Evolutionary conservation across 2,113 vertebrate species (phyloP), one percentile per base, ranked within the genome.

Genomic region (Castor canadensis): DNA sequence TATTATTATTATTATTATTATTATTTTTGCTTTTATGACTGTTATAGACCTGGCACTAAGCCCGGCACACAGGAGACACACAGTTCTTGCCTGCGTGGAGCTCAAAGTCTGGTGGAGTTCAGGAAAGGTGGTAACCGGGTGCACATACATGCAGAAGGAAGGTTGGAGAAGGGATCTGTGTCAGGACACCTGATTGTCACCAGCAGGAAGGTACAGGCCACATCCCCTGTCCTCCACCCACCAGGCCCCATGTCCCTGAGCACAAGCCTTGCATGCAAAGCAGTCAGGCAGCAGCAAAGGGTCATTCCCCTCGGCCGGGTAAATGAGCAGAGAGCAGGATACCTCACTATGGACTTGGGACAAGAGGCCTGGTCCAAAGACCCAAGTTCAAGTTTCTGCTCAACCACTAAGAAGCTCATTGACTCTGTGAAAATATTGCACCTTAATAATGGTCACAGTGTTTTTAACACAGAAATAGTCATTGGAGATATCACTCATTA

Each of bases 141-240:
- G 6, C 16, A 1, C 0, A 0, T 6, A 19, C 9, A 30, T 19
- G 3, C 9, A 66, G 85, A 43, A n/a, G 69, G 35, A 6, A 16
- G 22, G 67, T 24, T 2, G 17, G 5, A 26, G 12, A 47, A 67
- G 72, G 24, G 49, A 26, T 24, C 64, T 3, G 54, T 32, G 66
- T 30, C n/a, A 54, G 67, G n/a, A 28, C 6, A 17, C n/a, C 22
- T 28, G 24, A 9, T 30, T 22, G 49, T 71, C 69, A 58, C 38
- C 11, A 4, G 77, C 26, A 86, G 62, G 49, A 80, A 10, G 12
- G 19, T 16, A 0, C 62, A 62, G 56, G 58, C 35, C 43, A 45
- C 2, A 28, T 9, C 43, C 77, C 54, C 35, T 60, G 3, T 32
- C 52, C 38, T 10, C 66, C 6, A 16, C 8, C 12, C 19, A 6